Base-by-base conservation (phyloP, 2,113 vertebrate genomes). In the Progne subis region DNA sequence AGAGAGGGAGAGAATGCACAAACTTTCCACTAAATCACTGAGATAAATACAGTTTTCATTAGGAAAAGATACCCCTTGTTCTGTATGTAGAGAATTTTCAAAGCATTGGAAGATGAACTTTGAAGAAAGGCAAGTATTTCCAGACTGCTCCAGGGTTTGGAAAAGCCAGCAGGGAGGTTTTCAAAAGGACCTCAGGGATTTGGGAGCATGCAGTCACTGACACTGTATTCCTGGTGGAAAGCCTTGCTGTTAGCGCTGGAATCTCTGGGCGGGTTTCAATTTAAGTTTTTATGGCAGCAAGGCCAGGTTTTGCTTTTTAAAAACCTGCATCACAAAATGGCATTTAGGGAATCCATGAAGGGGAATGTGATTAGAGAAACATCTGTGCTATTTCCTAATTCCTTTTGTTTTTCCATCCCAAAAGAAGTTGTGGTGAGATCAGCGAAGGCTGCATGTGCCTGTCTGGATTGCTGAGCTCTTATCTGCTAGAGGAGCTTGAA, bases 401-500 rank as follows among this genome's bases (percentile, higher is more conserved):
- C n/a, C 43, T 75, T 89, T 72, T 89, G 37, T 52, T 41, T 84
- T 88, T 75, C 81, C 56, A 79, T 91, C 80, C 92, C 32, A 52
- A 80, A 91, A 59, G 82, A 90, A 92, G 53, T 64, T 3, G 0
- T 56, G 68, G 71, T 41, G 72, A 72, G 86, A 32, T 92, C 63
- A 95, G 68, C 2, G 1, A 87, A 74, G 80, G 37, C 81, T 60
- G 26, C 4, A 1, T 29, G n/a, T 75, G 77, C 39, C 10, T 70
- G 70, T 31, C 43, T 63, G 56, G 56, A 52, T 37, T 44, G 64
- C 80, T 75, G 82, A 95, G 94, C 61, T 94, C 55, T 94, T 93
- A 86, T 53, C 88, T 96, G 71, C 64, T 47, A 34, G 12, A 83
- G 60, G 47, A 81, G 85, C 88, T 85, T 71, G 47, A 95, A 29